These are phyloP conservation scores for Crocodylus rhombifer DNA, from an alignment of 2,797 vertebrate species.

Conservation along the genomic window DNA sequence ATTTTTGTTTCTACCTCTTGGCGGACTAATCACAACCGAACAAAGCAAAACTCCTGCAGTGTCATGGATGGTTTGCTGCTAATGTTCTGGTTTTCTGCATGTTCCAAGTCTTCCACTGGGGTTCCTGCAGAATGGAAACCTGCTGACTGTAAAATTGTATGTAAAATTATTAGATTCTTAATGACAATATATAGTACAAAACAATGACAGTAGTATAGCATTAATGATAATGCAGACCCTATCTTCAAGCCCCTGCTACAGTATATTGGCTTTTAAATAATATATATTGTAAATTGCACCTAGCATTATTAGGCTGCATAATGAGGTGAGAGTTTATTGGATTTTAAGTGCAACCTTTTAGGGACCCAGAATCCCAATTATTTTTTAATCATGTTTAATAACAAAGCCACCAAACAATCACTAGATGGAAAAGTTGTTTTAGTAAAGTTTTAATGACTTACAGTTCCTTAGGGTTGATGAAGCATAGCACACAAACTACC, in stretches of 20 bases:
- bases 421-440: constrained; percentile 10
- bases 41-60: constrained; percentile 24
- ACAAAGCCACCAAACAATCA: constrained; percentile 18
- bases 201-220: constrained; percentile 21
- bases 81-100: constrained; percentile 26
- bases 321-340: constrained; percentile 23
- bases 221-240: neutral
- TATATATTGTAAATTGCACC: constrained; percentile 19
- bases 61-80: constrained; percentile 19
- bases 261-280: constrained; percentile 42
- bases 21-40: constrained; percentile 35
- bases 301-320: constrained; percentile 30
- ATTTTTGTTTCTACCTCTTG: constrained; percentile 15
- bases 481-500: neutral
- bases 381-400: constrained; percentile 61
- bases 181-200: constrained; percentile 2
- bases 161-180: constrained; percentile 57
- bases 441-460: constrained; percentile 40
- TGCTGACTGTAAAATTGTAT: constrained; percentile 53
- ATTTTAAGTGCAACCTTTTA: constrained; percentile 44
- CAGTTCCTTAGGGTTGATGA: neutral
- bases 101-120: constrained; percentile 26
- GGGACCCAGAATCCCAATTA: constrained; percentile 41
- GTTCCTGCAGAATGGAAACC: constrained; percentile 36
- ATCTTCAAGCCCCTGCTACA: neutral